phyloP scores from a whole-genome alignment of 2,888 invertebrate species.

The Temnothorax unifasciatus region DNA sequence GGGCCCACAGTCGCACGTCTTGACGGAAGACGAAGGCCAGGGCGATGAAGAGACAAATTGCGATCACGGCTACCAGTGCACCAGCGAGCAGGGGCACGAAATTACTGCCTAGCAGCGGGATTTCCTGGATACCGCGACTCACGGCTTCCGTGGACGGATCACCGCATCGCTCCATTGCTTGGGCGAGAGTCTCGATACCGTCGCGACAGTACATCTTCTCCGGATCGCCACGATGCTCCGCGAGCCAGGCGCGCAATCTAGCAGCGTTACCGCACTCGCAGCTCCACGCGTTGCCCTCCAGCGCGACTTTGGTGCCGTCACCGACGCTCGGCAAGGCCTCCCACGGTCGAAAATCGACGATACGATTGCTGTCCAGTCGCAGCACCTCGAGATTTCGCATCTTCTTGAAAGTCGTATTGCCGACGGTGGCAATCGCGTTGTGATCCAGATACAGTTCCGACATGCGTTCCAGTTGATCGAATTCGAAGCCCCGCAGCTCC shows the following conservation, averaged over 20 bases:
- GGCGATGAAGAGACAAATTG: slow-evolving; percentile 90
- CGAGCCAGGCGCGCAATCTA: slow-evolving; percentile 91
- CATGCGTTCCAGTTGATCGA: slow-evolving; percentile 91
- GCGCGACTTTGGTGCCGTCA: slow-evolving; percentile 89
- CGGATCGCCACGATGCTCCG: slow-evolving; percentile 90
- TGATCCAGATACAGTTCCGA: slow-evolving; percentile 92
- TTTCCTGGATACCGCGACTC: slow-evolving; percentile 89
- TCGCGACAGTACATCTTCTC: slow-evolving; percentile 91
- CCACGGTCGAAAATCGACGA: slow-evolving; percentile 92
- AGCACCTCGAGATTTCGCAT: slow-evolving; percentile 91
- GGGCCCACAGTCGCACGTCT: slow-evolving; percentile 93
- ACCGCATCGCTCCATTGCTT: slow-evolving; percentile 88
- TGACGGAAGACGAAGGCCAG: slow-evolving; percentile 92
- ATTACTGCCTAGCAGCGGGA: slow-evolving; percentile 90
- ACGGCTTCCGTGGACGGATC: slow-evolving; percentile 91
- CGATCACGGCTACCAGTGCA: slow-evolving; percentile 90
- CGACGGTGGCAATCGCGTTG: slow-evolving; percentile 91
- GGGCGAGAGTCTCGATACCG: slow-evolving; percentile 87
- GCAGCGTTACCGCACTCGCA: slow-evolving; percentile 92
- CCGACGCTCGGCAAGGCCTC: slow-evolving; percentile 87
- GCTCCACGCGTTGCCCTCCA: slow-evolving; percentile 94
- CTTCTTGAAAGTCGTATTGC: slow-evolving; percentile 92
- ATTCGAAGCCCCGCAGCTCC: slow-evolving; percentile 92
- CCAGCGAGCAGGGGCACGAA: slow-evolving; percentile 92
- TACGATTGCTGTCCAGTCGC: slow-evolving; percentile 92